These are phyloP conservation scores for Proctacanthus coquilletti DNA, from an alignment of 1,140 invertebrate genomes.

Conservation along the genomic window DNA sequence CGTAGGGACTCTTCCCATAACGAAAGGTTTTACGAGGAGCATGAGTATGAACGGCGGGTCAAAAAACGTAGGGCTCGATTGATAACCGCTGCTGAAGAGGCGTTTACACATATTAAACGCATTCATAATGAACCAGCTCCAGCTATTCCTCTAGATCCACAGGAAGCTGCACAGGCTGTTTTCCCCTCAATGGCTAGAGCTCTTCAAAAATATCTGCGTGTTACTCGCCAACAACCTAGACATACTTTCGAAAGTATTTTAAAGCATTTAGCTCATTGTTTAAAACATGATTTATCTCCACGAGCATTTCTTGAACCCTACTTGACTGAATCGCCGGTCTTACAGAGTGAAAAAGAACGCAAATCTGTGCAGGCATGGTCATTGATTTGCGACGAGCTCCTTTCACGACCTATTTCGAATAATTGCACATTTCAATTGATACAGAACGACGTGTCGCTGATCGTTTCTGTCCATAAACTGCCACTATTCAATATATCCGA, in stretches of 20 bases:
- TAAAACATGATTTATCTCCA: slow-evolving; percentile 86
- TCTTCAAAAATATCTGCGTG: slow-evolving; percentile 88
- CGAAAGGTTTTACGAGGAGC: slow-evolving; percentile 93
- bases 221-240: slow-evolving; percentile 86
- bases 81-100: slow-evolving; percentile 87
- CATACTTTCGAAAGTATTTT: slow-evolving; percentile 86
- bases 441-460: slow-evolving; percentile 82
- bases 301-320: slow-evolving; percentile 85
- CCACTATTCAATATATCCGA: slow-evolving; percentile 90
- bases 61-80: slow-evolving; percentile 77
- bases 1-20: slow-evolving; percentile 83
- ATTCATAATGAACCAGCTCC: slow-evolving; percentile 47
- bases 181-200: slow-evolving; percentile 91
- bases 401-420: slow-evolving; percentile 67
- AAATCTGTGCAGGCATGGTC: slow-evolving; percentile 78
- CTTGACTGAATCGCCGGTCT: slow-evolving; percentile 57
- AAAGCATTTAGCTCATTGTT: slow-evolving; percentile 72
- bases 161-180: slow-evolving; percentile 91
- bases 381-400: slow-evolving; percentile 75
- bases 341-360: slow-evolving; percentile 64
- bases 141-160: slow-evolving; percentile 69
- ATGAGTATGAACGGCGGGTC: slow-evolving; percentile 88
- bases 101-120: slow-evolving; percentile 88
- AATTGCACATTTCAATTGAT: slow-evolving; percentile 79
- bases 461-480: slow-evolving; percentile 69